Evolutionary conservation across 2,113 vertebrate species (phyloP).

Genomic region (Lasiurus borealis): DNA sequence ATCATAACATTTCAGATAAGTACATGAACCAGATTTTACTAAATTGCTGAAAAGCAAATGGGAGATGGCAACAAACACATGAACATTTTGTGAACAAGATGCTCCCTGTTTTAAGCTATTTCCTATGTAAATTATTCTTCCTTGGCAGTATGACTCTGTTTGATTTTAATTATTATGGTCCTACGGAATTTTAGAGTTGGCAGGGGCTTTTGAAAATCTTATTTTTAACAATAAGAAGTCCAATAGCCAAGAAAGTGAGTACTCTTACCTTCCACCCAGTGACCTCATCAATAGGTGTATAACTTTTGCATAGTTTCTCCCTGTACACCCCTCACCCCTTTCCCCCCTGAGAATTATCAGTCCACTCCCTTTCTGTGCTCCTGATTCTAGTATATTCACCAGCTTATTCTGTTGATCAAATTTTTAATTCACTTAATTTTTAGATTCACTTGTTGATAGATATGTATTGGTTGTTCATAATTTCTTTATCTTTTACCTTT

Average conservation of each 20-base stretch:
- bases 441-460: too few species aligned
- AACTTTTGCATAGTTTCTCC: too few species aligned
- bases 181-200: conserved; percentile 6
- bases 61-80: conserved; percentile 44
- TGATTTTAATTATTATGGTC: conserved; percentile 13
- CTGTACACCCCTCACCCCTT: too few species aligned
- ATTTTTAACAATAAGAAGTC: conserved; percentile 26
- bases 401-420: too few species aligned
- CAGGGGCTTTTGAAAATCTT: neutral
- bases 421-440: too few species aligned
- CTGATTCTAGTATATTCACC: too few species aligned
- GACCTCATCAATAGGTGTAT: too few species aligned
- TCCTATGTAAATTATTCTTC: conserved; percentile 64
- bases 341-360: too few species aligned
- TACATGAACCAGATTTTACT: conserved; percentile 58
- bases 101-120: conserved; percentile 52
- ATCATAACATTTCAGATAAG: conserved; percentile 68
- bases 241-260: neutral
- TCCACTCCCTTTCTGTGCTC: too few species aligned
- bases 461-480: too few species aligned
- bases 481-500: too few species aligned
- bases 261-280: too few species aligned
- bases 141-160: conserved; percentile 29
- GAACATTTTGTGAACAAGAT: conserved; percentile 63
- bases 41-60: conserved; percentile 64